Conservation (phyloP, 2,797 vertebrate genomes). For the Cheirogaleus major region DNA sequence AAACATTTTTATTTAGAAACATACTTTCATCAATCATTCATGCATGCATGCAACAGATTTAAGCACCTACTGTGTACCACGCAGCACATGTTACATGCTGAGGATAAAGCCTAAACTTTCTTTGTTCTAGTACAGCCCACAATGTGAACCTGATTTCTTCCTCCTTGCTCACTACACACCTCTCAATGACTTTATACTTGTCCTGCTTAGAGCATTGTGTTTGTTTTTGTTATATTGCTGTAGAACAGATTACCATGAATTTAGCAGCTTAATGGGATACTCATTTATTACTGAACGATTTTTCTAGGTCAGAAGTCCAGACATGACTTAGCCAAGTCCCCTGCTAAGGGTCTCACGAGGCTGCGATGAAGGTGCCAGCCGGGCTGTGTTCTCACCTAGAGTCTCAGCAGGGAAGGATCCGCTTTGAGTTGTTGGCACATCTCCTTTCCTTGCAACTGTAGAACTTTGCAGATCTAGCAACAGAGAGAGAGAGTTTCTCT, state of each 20-base stretch:
- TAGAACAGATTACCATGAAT: background rate
- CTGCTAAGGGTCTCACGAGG: background rate
- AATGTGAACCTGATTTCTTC: background rate
- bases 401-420: background rate
- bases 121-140: background rate
- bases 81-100: background rate
- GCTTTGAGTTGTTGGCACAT: background rate
- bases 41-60: constrained; percentile 1
- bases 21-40: background rate
- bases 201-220: background rate
- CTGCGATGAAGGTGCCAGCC: background rate
- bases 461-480: background rate
- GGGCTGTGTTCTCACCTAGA: background rate
- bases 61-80: background rate
- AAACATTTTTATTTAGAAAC: background rate
- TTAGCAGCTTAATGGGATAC: background rate
- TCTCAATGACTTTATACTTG: background rate
- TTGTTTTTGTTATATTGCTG: background rate
- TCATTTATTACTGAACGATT: background rate
- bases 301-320: background rate
- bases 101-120: background rate
- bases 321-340: background rate
- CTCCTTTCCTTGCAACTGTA: background rate
- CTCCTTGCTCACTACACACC: background rate
- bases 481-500: background rate